Evolutionary conservation across 2,113 vertebrate species (phyloP), one percentile per base, ranked within the genome.

Genomic region (Ictalurus furcatus): DNA sequence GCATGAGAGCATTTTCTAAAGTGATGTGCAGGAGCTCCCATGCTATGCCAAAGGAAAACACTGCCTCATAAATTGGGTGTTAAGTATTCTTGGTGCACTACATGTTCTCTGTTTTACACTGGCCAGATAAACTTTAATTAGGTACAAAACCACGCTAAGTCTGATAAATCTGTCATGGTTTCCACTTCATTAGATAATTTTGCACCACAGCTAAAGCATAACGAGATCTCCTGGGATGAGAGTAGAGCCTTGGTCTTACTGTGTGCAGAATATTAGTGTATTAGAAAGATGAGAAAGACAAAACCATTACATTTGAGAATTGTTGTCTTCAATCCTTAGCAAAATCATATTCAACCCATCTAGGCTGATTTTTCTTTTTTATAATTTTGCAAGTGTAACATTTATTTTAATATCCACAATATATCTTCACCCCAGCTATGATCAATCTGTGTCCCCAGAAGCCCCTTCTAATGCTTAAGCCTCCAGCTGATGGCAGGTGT

Each of bases 21-120:
- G 63, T 4, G 9, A 67, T 67, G 63, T n/a, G 25, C 63, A n/a
- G 25, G 63, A 67, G 8, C 63, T 40, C 76, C 52, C 76, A 48
- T 65, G 48, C 40, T 71, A 40, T 30, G 63, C 56, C 78, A 69
- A 44, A 82, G 63, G 78, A 69, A 69, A 67, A 8, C 23, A 61
- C 21, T 17, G 12, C 30, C 6, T 19, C 61, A 56, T 88, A 88
- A 82, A 83, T 83, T 83, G 78, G 63, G 12, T 34, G 23, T 40
- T 88, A 52, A 83, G 63, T 82, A 69, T 44, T 88, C 81, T 12
- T 59, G 34, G 48, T 71, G 65, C 23, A 52, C 52, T 74, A 87
- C 90, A 90, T 93, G 90, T 40, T n/a, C 30, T 81, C 23, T 88
- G 63, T 88, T 82, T 87, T 78, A 88, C 67, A 67, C 14, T 73